Percentiles rank a stretch among this genome's conserved stretches.
Evolutionary conservation across 2,797 vertebrate genomes (phyloP).

Genomic region (Tokudaia muenninki): DNA sequence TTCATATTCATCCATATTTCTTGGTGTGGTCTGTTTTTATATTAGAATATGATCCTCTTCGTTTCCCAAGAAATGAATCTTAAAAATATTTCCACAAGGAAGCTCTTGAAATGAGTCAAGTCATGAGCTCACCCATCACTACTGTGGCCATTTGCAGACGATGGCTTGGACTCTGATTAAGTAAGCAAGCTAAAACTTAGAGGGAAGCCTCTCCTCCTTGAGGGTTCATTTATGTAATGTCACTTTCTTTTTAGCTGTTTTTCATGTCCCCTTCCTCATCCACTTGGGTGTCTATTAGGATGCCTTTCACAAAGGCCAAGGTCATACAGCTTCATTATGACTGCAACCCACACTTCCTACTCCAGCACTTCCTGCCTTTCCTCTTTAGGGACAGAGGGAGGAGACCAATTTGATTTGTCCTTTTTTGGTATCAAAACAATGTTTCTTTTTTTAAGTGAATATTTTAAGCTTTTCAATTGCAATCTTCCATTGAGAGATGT

Average conservation of each 20-base stretch:
- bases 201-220: not conserved
- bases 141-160: not conserved
- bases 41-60: not conserved
- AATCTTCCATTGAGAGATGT: constrained; percentile 75
- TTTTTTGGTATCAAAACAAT: constrained; percentile 78
- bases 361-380: constrained; percentile 54
- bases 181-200: constrained; percentile 11
- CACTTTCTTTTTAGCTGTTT: not conserved
- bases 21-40: not conserved
- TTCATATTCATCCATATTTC: not conserved
- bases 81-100: constrained; percentile 43
- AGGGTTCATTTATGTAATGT: constrained; percentile 30
- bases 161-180: not conserved
- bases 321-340: constrained; percentile 59
- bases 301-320: not conserved
- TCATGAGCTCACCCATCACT: not conserved
- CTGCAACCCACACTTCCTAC: constrained; percentile 42
- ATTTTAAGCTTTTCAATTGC: constrained; percentile 81
- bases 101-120: not conserved
- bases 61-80: constrained; percentile 2
- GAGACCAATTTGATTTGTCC: constrained; percentile 80
- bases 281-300: not conserved
- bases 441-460: constrained; percentile 79
- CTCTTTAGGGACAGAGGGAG: constrained; percentile 64
- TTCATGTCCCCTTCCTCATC: not conserved